phyloP scores from a whole-genome alignment of 2,797 vertebrate species.

The Macropodus opercularis region DNA sequence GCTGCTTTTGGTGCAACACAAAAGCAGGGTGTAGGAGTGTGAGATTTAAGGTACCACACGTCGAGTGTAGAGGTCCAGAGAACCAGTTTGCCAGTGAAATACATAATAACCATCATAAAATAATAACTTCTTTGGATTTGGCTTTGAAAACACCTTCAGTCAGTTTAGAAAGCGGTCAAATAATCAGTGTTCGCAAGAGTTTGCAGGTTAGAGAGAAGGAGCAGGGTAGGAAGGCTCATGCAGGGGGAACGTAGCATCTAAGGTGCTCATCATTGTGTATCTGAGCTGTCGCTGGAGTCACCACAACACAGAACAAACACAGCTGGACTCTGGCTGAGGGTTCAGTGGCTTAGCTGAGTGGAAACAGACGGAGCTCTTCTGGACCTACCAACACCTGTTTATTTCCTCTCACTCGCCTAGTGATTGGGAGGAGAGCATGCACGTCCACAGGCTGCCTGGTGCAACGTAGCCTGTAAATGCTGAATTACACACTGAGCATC shows the following conservation, averaged over 20 bases:
- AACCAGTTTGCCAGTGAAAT: no score
- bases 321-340: background rate
- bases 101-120: no score
- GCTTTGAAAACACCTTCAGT: no score
- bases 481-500: no score
- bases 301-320: background rate
- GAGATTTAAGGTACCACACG: background rate
- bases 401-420: no score
- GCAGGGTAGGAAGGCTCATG: background rate
- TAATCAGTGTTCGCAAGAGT: no score
- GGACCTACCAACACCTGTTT: background rate
- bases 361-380: background rate
- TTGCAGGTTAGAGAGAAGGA: no score
- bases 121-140: no score
- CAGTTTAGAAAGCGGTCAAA: no score
- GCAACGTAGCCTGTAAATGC: no score
- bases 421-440: no score
- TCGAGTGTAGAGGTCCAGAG: background rate
- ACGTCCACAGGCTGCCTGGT: no score
- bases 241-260: conserved; percentile 10
- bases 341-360: background rate
- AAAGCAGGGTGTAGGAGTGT: background rate
- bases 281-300: conserved; percentile 10
- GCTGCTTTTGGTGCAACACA: background rate
- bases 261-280: conserved; percentile 41